Percentiles rank a stretch among this genome's conserved stretches.
Conservation (phyloP, 2,113 vertebrate genomes). For the Rhombomys opimus region DNA sequence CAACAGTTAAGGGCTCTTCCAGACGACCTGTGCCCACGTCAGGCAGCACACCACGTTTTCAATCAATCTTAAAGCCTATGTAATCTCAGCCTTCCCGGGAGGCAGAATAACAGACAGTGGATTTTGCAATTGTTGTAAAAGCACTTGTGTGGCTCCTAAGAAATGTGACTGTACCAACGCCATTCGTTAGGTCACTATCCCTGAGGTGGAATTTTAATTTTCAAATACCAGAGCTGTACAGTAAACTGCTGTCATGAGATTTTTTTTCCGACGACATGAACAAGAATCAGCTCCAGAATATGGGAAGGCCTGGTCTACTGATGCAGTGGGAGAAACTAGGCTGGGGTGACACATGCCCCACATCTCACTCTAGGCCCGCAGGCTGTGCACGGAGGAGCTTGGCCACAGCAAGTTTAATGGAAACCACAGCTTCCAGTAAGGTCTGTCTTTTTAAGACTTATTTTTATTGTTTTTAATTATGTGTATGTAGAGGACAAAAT, state of each 20-base stretch:
- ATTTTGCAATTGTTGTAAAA: constrained; percentile 29
- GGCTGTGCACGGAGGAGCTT: neutral
- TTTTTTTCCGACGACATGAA: neutral
- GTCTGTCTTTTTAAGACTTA: neutral
- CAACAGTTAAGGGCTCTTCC: neutral
- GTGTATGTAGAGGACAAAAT: neutral
- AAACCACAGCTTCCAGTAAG: neutral
- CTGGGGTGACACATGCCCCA: neutral
- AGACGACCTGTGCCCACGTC: neutral
- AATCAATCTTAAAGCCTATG: constrained; percentile 15
- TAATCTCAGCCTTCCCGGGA: neutral
- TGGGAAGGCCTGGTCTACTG: neutral
- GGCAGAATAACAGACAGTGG: constrained; percentile 11
- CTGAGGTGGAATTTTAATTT: constrained; percentile 9
- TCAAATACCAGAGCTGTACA: neutral
- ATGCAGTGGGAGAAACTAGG: neutral
- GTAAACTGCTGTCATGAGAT: neutral
- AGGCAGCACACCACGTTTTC: neutral
- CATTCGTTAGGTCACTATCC: neutral
- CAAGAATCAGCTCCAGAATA: neutral
- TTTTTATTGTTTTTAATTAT: neutral
- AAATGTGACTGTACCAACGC: neutral
- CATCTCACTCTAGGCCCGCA: neutral
- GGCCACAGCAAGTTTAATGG: neutral
- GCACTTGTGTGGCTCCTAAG: neutral